Evolutionary conservation across 2,888 invertebrate species (phyloP), one percentile per base, ranked within the genome.

Genomic region (Athripsodes cinereus): DNA sequence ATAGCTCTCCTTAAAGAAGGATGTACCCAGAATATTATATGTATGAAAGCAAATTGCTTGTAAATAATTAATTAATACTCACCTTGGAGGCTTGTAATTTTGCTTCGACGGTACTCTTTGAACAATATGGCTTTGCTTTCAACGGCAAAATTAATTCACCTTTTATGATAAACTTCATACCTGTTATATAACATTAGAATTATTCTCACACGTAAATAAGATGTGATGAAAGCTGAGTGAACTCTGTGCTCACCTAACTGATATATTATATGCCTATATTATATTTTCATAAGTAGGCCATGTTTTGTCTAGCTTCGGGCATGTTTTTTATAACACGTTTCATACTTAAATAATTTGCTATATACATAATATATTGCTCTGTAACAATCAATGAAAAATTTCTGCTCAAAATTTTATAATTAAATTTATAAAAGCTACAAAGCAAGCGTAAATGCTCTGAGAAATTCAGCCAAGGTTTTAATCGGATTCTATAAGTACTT

Each of bases 31-130:
- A 47, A 47, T 21, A 19, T 47, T 47, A 47, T 47, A 47, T 26
- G 50, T 50, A 50, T 22, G 50, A 50, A 50, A 50, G 52, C 57
- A 58, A 60, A 60, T 60, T 58, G 60, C 48, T 54, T 58, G 58
- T 63, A 59, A 61, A 63, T 61, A 63, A 63, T 63, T 61, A 53
- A 63, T 61, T 50, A 61, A 57, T 57, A 56, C 55, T 52, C 18
- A 49, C 48, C 50, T 53, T 59, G 56, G 57, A 59, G 61, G 61
- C 61, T 59, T 53, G 55, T 59, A 61, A 63, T 59, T 59, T 63
- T 60, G 63, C 59, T 63, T 57, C 61, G 50, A 59, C 55, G 56
- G 55, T 57, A 58, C 61, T 55, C 51, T 54, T 53, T 53, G 55
- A 61, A 59, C 61, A 61, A 59, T 63, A 61, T 53, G 63, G 58